Conservation (phyloP, 2,113 vertebrate genomes). For the Cercopithecus mona region DNA sequence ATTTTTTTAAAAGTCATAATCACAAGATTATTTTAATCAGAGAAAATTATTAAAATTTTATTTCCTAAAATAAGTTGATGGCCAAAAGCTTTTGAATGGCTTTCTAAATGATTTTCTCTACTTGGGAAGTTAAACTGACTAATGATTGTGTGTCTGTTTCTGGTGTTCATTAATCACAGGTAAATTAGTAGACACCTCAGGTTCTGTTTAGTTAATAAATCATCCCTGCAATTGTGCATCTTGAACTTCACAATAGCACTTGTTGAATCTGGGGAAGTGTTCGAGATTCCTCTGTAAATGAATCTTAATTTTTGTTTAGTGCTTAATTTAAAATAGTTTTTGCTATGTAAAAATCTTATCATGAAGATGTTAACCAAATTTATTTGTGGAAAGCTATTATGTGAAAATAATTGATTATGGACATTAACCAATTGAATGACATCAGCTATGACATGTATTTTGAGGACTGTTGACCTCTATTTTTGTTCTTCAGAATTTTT, state of each 20-base stretch:
- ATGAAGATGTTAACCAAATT: neutral
- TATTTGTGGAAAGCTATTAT: neutral
- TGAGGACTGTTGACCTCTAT: neutral
- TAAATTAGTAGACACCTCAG: neutral
- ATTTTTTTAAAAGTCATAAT: constrained; percentile 8
- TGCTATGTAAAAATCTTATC: neutral
- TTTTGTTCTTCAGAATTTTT: constrained; percentile 7
- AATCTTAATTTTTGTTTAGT: neutral
- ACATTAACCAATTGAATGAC: neutral
- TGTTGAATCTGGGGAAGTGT: neutral
- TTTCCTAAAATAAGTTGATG: neutral
- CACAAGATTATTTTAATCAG: neutral
- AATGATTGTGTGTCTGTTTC: neutral
- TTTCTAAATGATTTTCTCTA: constrained; percentile 1
- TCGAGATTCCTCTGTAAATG: neutral
- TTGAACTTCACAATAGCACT: neutral
- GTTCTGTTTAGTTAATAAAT: neutral
- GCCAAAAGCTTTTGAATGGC: neutral
- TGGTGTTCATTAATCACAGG: neutral
- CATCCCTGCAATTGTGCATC: neutral
- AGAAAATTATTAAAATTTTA: neutral
- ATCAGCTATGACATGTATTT: neutral
- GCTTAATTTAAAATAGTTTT: constrained; percentile 11
- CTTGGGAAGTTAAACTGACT: neutral
- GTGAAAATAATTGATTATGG: neutral